These are phyloP conservation scores for Anoplophora glabripennis DNA, from an alignment of 1,140 invertebrate genomes.

Conservation along the genomic window DNA sequence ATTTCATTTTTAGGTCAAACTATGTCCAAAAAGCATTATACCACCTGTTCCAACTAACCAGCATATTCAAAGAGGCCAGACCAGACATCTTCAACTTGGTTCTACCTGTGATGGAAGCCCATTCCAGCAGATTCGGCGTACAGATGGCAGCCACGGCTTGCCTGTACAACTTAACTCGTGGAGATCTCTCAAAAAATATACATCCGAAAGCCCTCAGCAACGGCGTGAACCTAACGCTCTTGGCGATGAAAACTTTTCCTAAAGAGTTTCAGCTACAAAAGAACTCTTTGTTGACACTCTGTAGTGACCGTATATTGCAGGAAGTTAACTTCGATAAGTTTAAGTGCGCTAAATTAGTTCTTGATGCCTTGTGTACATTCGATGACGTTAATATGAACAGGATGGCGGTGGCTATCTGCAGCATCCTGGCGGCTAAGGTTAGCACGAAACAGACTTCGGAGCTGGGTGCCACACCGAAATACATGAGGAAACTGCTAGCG, in stretches of 20 bases:
- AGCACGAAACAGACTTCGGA: slow-evolving; percentile 67
- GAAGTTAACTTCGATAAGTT: slow-evolving; percentile 73
- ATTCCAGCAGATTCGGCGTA: slow-evolving; percentile 63
- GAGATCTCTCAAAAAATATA: slow-evolving; percentile 63
- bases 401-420: slow-evolving; percentile 82
- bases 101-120: slow-evolving; percentile 65
- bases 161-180: slow-evolving; percentile 75
- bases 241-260: slow-evolving; percentile 72
- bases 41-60: slow-evolving; percentile 65
- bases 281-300: slow-evolving; percentile 73
- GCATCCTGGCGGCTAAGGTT: slow-evolving; percentile 71
- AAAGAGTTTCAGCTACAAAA: slow-evolving; percentile 67
- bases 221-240: slow-evolving; percentile 64
- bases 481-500: slow-evolving; percentile 71
- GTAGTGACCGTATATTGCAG: slow-evolving; percentile 76
- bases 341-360: slow-evolving; percentile 67
- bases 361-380: slow-evolving; percentile 72
- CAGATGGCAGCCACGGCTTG: slow-evolving; percentile 82
- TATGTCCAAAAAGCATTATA: slow-evolving; percentile 74
- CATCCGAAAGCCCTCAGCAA: slow-evolving; percentile 65
- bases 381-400: slow-evolving; percentile 73
- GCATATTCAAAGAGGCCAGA: slow-evolving; percentile 43
- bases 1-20: slow-evolving; percentile 48
- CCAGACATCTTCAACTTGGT: slow-evolving; percentile 70
- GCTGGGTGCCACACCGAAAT: slow-evolving; percentile 65